Conservation (phyloP, 2,113 vertebrate genomes). For the Promerops cafer region DNA sequence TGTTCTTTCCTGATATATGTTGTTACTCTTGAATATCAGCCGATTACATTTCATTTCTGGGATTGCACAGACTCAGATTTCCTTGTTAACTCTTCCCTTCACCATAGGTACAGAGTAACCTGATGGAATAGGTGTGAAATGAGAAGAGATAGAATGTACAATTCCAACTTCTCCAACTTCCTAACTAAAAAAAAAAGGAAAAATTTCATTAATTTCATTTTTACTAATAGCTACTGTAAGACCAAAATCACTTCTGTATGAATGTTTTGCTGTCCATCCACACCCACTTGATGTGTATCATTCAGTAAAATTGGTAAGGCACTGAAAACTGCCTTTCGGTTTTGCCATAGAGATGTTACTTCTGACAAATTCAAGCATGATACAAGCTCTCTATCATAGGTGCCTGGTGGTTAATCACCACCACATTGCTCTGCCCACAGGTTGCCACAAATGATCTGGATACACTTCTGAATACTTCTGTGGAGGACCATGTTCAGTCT, state of each 20-base stretch:
- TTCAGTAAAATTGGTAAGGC: neutral
- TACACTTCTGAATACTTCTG: neutral
- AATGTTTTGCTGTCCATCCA: neutral
- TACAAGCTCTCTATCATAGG: neutral
- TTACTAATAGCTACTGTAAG: neutral
- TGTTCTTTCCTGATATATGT: neutral
- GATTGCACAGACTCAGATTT: neutral
- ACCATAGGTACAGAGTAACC: neutral
- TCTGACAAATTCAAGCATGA: neutral
- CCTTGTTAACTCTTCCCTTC: neutral
- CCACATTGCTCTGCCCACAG: neutral
- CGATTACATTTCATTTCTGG: conserved; percentile 21
- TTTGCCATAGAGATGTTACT: neutral
- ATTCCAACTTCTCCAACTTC: neutral
- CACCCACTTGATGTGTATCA: neutral
- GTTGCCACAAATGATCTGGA: neutral
- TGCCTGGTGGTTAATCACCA: neutral
- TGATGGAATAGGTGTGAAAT: neutral
- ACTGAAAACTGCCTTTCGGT: neutral
- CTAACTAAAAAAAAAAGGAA: neutral
- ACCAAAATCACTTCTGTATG: conserved; percentile 11
- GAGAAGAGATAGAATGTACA: neutral
- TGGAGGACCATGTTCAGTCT: neutral
- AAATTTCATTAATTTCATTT: neutral
- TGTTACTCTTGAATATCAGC: neutral